phyloP scores from a whole-genome alignment of 2,888 invertebrate species.

The Chrysina gloriosa region DNA sequence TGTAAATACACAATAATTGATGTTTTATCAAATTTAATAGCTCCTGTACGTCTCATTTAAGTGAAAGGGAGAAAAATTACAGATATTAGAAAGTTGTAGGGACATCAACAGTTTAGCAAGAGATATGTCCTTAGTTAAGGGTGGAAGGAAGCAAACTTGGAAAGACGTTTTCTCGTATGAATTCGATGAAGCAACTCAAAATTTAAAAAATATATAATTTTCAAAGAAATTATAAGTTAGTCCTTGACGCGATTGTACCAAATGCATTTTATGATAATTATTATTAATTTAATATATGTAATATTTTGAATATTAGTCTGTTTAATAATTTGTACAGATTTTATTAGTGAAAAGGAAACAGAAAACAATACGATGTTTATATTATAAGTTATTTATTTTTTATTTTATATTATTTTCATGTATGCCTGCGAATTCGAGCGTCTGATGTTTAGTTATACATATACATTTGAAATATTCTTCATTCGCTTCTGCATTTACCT shows the following conservation, averaged over 20 bases:
- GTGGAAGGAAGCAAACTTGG: too few relatives aligned
- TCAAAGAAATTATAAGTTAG: constrained; percentile 32
- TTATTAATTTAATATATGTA: constrained; percentile 43
- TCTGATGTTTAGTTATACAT: not conserved
- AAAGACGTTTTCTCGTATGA: not conserved
- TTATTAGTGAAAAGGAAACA: constrained; percentile 42
- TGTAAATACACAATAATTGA: too few relatives aligned
- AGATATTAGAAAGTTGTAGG: too few relatives aligned
- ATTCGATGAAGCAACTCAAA: constrained; percentile 28
- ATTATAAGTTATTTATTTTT: constrained; percentile 55
- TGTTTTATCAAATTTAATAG: too few relatives aligned
- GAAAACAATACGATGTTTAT: constrained; percentile 48
- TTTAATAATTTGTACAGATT: constrained; percentile 51
- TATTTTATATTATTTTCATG: constrained; percentile 44
- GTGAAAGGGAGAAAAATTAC: too few relatives aligned
- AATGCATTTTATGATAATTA: constrained; percentile 53
- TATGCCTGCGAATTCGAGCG: constrained; percentile 39
- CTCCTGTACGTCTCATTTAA: too few relatives aligned
- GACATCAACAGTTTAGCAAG: too few relatives aligned
- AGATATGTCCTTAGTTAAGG: too few relatives aligned
- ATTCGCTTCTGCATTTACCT: too few relatives aligned
- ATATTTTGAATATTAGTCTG: constrained; percentile 40
- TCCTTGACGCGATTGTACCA: constrained; percentile 51
- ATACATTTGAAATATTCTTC: constrained; percentile 10
- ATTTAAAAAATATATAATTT: constrained; percentile 7